A percentile compares a stretch with the other conserved stretches of the same genome.
Evolutionary conservation across 2,888 invertebrate species (phyloP).

Genomic region (Clanis bilineata): DNA sequence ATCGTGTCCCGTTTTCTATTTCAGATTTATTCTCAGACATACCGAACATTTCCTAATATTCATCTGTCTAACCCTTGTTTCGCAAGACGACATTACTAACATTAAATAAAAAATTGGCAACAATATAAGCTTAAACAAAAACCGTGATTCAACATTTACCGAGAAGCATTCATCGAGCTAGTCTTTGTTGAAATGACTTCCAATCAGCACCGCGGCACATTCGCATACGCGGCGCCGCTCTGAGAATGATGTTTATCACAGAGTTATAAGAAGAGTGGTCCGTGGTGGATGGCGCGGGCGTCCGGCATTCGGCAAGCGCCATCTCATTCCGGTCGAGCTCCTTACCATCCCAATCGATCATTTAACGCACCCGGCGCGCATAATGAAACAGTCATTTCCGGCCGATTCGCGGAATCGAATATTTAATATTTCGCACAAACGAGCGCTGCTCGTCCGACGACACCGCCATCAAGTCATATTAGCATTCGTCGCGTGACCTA

Average conservation of each 20-base stretch:
- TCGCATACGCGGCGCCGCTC: conserved; percentile 39
- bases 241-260: conserved; percentile 56
- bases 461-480: conserved; percentile 53
- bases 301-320: conserved; percentile 24
- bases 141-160: conserved; percentile 36
- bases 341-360: conserved; percentile 65
- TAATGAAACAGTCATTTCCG: conserved; percentile 75
- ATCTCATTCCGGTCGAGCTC: conserved; percentile 34
- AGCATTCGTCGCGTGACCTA: conserved; percentile 69
- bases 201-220: conserved; percentile 17
- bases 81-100: background rate
- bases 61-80: conserved; percentile 1
- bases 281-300: background rate
- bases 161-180: conserved; percentile 36
- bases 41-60: background rate
- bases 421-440: conserved; percentile 64
- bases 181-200: conserved; percentile 35
- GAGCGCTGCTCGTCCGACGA: conserved; percentile 49
- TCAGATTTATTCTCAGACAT: conserved; percentile 27
- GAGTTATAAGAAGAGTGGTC: conserved; percentile 49
- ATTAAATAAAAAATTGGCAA: conserved; percentile 27
- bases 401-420: conserved; percentile 69
- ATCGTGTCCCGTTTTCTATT: conserved; percentile 51
- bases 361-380: conserved; percentile 68
- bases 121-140: conserved; percentile 20